Base-by-base conservation (phyloP, 2,797 vertebrate genomes). In the Echiichthys vipera region DNA sequence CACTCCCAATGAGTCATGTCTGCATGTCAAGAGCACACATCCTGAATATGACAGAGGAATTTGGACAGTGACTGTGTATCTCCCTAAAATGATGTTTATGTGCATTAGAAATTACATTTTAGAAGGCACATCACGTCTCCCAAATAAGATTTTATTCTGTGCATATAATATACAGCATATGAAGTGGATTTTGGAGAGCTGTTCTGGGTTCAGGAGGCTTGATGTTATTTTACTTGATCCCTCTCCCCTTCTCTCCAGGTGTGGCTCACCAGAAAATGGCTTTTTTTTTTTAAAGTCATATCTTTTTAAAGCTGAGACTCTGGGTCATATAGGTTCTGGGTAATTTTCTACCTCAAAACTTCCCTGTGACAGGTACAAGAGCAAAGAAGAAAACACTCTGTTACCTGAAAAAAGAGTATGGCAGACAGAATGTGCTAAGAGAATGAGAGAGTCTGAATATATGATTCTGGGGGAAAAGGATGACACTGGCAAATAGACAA, bases 331-430 rank as follows among this genome's bases (percentile, higher is more conserved):
- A 50, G 27, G 27, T 30, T n/a, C 1, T 3, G 7, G 43, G 30
- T 54, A 32, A 57, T 77, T 71, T 71, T 40, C 46, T 58, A 40
- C 20, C 27, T 22, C 40, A 59, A 47, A 69, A 29, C 34, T n/a
- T 7, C 14, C 49, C 14, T 7, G 22, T 55, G 17, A 39, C 32
- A 36, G n/a, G 24, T 50, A 32, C 66, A 57, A 66, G 50, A 56
- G 15, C 8, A 25, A 3, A 49, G 47, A 49, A 56, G 30, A 51
- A 32, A 20, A 39, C 5, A 53, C 0, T 0, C 34, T 32, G 27
- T 40, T 15, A 39, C 34, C 18, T 55, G 32, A 39, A 24, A 56
- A 40, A 51, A 51, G 27, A 7, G 40, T 27, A 13, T 0, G 2
- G n/a, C 6, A 34, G 25, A 8, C 9, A 9, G 34, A 32, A 49